Percentiles rank a stretch among this genome's conserved stretches.
phyloP scores from a whole-genome alignment of 2,797 vertebrate genomes.

The Denticeps clupeoides region DNA sequence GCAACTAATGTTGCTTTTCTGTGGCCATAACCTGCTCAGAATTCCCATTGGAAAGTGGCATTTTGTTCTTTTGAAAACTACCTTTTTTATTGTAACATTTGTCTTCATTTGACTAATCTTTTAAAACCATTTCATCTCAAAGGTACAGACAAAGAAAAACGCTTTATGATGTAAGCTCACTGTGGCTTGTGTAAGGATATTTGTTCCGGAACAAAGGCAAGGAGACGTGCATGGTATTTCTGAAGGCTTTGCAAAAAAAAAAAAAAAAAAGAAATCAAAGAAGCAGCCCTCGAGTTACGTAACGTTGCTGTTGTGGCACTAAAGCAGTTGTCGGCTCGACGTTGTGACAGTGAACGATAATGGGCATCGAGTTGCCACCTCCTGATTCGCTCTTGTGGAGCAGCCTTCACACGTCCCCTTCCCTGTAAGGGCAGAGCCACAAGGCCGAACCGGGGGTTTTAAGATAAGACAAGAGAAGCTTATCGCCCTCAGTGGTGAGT shows the following conservation, averaged over 20 bases:
- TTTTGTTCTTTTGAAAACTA: no score
- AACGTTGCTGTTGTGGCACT: neutral
- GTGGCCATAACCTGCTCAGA: neutral
- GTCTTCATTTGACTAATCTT: neutral
- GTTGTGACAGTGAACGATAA: neutral
- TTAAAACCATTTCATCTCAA: neutral
- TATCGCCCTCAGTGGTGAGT: slow-evolving; percentile 52
- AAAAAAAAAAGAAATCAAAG: neutral
- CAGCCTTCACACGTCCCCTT: slow-evolving; percentile 25
- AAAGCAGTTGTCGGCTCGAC: no score
- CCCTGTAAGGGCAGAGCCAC: slow-evolving; percentile 39
- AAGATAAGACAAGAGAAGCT: slow-evolving; percentile 58
- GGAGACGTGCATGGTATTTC: no score
- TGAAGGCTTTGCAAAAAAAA: neutral
- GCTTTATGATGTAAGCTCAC: neutral
- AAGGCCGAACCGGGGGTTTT: slow-evolving; percentile 47
- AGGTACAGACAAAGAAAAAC: neutral
- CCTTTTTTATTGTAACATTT: neutral
- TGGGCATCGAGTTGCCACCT: neutral
- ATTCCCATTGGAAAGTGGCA: no score
- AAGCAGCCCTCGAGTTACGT: neutral
- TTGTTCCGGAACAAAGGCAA: neutral
- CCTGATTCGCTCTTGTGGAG: slow-evolving; percentile 7
- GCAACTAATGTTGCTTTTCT: neutral
- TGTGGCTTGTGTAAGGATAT: neutral